These are phyloP conservation scores for Deroplatys truncata DNA, from an alignment of 2,888 invertebrate species.

Conservation along the genomic window DNA sequence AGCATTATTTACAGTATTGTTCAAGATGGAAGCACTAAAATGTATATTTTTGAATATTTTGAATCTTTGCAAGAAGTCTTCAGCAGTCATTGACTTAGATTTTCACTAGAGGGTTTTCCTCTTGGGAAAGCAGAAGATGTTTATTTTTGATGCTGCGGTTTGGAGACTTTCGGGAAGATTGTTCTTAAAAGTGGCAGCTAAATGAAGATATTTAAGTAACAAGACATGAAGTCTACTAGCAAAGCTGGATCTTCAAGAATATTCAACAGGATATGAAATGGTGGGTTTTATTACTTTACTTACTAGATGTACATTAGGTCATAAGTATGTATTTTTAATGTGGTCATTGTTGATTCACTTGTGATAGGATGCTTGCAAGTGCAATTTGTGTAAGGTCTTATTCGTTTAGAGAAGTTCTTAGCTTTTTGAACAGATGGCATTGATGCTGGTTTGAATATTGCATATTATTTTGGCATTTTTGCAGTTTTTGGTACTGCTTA, in stretches of 20 bases:
- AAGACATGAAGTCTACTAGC: background rate
- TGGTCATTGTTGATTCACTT: too few relatives aligned
- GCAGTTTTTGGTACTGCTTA: too few relatives aligned
- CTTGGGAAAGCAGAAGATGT: background rate
- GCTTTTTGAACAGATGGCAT: too few relatives aligned
- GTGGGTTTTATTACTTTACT: background rate
- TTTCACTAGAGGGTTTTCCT: background rate
- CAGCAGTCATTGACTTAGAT: background rate
- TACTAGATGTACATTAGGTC: background rate
- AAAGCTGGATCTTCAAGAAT: background rate
- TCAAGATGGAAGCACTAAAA: background rate
- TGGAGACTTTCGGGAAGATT: background rate
- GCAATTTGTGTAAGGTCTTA: too few relatives aligned
- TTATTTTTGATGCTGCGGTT: background rate
- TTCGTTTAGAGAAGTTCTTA: too few relatives aligned
- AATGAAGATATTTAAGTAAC: background rate
- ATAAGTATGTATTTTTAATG: too few relatives aligned
- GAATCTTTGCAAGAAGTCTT: background rate
- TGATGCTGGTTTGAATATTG: too few relatives aligned
- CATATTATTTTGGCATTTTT: too few relatives aligned
- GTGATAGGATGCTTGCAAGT: too few relatives aligned
- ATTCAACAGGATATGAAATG: background rate
- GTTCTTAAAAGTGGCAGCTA: background rate
- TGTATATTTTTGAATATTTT: background rate
- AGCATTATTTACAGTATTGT: background rate